A percentile compares a stretch with the other conserved stretches of the same genome.
These are phyloP conservation scores for Oasisia sp. DNA, from an alignment of 2,888 invertebrate genomes.

Conservation along the genomic window DNA sequence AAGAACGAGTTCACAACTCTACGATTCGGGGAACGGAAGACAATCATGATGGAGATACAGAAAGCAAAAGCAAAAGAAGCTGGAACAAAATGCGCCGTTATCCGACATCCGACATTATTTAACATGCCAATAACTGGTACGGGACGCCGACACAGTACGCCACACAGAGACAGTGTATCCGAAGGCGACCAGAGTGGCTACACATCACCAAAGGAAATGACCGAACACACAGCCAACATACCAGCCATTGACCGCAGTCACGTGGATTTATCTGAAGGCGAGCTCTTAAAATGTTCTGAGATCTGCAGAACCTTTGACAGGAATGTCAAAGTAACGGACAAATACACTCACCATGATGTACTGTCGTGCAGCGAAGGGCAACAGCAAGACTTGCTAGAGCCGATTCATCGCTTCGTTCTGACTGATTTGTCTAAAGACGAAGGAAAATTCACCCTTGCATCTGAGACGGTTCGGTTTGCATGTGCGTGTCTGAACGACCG, in stretches of 20 bases:
- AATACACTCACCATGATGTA: not conserved
- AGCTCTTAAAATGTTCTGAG: not conserved
- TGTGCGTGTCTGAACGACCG: slow-evolving; percentile 42
- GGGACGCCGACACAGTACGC: no score
- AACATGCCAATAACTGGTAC: no score
- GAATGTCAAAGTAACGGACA: not conserved
- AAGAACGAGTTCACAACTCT: not conserved
- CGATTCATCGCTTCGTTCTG: slow-evolving; percentile 26
- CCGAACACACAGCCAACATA: not conserved
- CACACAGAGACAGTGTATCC: not conserved
- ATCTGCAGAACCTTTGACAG: slow-evolving; percentile 13
- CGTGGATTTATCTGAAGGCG: not conserved
- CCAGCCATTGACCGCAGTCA: not conserved
- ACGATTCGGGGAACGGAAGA: slow-evolving; percentile 17
- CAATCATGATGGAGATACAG: not conserved
- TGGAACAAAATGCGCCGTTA: not conserved
- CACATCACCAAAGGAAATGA: not conserved
- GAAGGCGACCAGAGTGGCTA: not conserved
- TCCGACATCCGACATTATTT: no score
- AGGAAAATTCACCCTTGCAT: slow-evolving; percentile 20
- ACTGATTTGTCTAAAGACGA: not conserved
- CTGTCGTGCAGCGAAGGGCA: not conserved
- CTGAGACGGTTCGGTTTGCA: slow-evolving; percentile 27
- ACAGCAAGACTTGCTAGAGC: slow-evolving; percentile 19
- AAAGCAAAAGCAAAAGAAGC: not conserved